These are phyloP conservation scores for Vidua chalybeata DNA, from an alignment of 2,113 vertebrate species.

Conservation along the genomic window DNA sequence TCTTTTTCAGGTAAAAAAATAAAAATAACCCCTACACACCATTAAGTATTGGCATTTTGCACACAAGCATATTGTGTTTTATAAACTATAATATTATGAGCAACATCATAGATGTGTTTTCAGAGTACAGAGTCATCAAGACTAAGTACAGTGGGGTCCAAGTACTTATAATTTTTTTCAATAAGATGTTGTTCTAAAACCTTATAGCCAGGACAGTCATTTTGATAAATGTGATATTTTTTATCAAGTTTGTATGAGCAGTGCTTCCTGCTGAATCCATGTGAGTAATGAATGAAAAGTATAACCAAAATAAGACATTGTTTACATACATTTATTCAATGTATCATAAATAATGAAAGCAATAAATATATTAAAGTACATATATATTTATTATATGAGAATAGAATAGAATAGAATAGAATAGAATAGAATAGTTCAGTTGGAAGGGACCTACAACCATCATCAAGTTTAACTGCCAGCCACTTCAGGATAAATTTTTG, in stretches of 20 bases:
- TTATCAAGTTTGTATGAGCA: not conserved
- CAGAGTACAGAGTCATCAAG: not conserved
- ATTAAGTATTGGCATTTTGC: not conserved
- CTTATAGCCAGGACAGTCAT: not conserved
- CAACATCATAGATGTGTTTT: not conserved
- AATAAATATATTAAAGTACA: not conserved
- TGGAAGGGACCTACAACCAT: not conserved
- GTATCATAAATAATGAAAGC: not conserved
- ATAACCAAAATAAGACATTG: not conserved
- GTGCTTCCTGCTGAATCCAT: not conserved
- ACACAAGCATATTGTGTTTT: not conserved
- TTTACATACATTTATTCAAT: not conserved
- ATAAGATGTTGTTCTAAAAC: not conserved
- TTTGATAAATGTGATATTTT: not conserved
- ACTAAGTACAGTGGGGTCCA: not conserved
- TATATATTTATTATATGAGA: not conserved
- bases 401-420: not conserved
- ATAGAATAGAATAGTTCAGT: not conserved
- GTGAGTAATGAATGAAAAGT: not conserved
- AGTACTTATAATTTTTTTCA: not conserved
- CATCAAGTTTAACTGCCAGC: not conserved
- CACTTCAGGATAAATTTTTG: not conserved
- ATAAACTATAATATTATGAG: not conserved
- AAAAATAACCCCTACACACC: not conserved
- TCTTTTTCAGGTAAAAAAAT: not conserved